These are phyloP conservation scores for Ditylenchus weischeri DNA, from an alignment of 2,888 invertebrate genomes.

Conservation along the genomic window DNA sequence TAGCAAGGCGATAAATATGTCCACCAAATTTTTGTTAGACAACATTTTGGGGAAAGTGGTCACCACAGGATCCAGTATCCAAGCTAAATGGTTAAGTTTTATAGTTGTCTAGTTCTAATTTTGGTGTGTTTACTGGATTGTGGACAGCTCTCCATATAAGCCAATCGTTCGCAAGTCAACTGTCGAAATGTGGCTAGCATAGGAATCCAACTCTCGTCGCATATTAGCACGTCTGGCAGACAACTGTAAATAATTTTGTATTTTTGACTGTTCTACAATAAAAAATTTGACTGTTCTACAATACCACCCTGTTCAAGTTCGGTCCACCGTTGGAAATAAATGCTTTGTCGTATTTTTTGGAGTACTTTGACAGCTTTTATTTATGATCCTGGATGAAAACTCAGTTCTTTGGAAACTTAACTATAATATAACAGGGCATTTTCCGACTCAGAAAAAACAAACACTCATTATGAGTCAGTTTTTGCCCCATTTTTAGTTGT, in stretches of 20 bases:
- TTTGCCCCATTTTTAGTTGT: too few relatives aligned
- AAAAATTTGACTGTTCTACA: too few relatives aligned
- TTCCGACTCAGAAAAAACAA: too few relatives aligned
- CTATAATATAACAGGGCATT: too few relatives aligned
- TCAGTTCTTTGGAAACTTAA: too few relatives aligned
- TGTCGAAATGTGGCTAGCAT: slow-evolving; percentile 30
- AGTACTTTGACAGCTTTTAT: too few relatives aligned
- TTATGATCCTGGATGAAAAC: too few relatives aligned
- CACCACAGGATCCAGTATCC: slow-evolving; percentile 28
- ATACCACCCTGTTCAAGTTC: too few relatives aligned
- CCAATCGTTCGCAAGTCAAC: slow-evolving; percentile 27
- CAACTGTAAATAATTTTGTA: slow-evolving; percentile 9
- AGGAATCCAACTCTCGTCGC: slow-evolving; percentile 27
- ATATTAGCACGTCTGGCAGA: slow-evolving; percentile 34
- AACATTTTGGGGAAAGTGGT: slow-evolving; percentile 31
- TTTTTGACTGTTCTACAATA: too few relatives aligned
- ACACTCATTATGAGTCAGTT: too few relatives aligned
- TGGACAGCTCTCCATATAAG: slow-evolving; percentile 11
- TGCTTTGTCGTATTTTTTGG: too few relatives aligned
- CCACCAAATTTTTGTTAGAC: slow-evolving; percentile 15
- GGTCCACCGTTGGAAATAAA: too few relatives aligned
- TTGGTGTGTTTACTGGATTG: slow-evolving; percentile 7
- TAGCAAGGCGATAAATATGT: slow-evolving; percentile 23
- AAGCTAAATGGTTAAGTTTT: slow-evolving; percentile 22
- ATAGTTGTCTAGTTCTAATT: background rate